Evolutionary conservation across 2,113 vertebrate species (phyloP).

Genomic region (Myocastor coypus): DNA sequence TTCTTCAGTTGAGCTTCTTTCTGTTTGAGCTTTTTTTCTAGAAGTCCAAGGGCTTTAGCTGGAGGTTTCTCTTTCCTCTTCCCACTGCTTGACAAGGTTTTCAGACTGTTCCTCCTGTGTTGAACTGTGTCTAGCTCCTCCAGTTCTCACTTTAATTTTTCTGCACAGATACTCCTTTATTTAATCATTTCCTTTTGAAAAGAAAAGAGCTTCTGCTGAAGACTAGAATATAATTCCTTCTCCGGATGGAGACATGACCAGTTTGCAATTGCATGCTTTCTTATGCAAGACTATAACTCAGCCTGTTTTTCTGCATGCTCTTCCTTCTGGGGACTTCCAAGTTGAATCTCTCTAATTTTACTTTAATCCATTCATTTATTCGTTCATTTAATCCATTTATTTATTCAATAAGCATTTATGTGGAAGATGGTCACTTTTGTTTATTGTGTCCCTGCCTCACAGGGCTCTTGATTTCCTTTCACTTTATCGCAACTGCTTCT

Average conservation of each 20-base stretch:
- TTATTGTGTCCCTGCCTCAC: not conserved
- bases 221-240: conserved; percentile 89
- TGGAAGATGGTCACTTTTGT: conserved; percentile 10
- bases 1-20: conserved; percentile 86
- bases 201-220: conserved; percentile 86
- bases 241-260: conserved; percentile 88
- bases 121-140: conserved; percentile 92
- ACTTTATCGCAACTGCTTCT: not conserved
- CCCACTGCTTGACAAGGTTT: conserved; percentile 81
- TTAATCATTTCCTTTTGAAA: conserved; percentile 88
- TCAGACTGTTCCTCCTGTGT: conserved; percentile 86
- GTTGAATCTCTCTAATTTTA: conserved; percentile 9
- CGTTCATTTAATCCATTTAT: conserved; percentile 44
- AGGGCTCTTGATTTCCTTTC: conserved; percentile 21
- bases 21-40: conserved; percentile 86
- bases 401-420: conserved; percentile 20
- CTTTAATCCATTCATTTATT: conserved; percentile 41
- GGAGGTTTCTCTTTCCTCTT: conserved; percentile 81
- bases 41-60: conserved; percentile 73
- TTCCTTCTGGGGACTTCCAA: conserved; percentile 8
- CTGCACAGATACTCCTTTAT: conserved; percentile 87
- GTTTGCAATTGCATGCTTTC: conserved; percentile 74
- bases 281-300: not conserved
- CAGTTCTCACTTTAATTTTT: conserved; percentile 91
- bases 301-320: not conserved